Base-by-base conservation (phyloP, 2,888 invertebrate genomes). In the Himalopsyche kuldschensis region DNA sequence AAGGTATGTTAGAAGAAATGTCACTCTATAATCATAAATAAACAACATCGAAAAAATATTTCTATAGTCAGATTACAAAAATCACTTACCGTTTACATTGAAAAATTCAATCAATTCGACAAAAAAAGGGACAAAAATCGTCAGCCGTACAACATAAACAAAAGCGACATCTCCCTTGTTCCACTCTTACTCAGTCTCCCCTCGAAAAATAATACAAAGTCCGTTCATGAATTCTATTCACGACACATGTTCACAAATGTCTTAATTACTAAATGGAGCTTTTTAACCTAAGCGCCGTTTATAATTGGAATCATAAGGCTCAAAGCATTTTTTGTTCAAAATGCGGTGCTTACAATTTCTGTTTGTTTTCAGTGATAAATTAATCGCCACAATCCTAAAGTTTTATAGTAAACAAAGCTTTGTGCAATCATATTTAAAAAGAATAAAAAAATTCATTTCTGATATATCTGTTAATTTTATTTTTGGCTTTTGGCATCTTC, bases 241-340 rank as follows among this genome's bases (percentile, higher is more conserved):
- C 77, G 55, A 83, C 85, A 85, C 85, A 85, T 85, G 85, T 85
- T 85, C 78, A 55, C 77, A 75, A 15, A 75, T 75, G 69, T 79
- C 75, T 85, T 81, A 85, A 85, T 85, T 85, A 85, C 79, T 80
- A 79, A 85, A 85, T 85, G 75, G 83, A 81, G 81, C 83, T 63
- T 82, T 85, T 84, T 41, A 82, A 20, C 30, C 31, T 55, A 78
- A 78, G 82, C 81, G 79, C 79, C 84, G 81, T 32, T 11, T 63
- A 31, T 84, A 83, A 84, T 84, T 84, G 82, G 80, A 84, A 46
- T 82, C 79, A 81, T 80, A 75, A 32, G 81, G 46, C 30, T 79
- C 48, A 6, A 10, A 20, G 10, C n/a, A 20, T 55, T 20, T 20
- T 55, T 20, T 20, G 8, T 55, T 55, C n/a, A 0, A 24, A 55